Percentiles rank a stretch among this genome's conserved stretches.
These are phyloP conservation scores for Drosophila pseudoobscura DNA, from an alignment of 1,140 invertebrate species.

Conservation along the genomic window DNA sequence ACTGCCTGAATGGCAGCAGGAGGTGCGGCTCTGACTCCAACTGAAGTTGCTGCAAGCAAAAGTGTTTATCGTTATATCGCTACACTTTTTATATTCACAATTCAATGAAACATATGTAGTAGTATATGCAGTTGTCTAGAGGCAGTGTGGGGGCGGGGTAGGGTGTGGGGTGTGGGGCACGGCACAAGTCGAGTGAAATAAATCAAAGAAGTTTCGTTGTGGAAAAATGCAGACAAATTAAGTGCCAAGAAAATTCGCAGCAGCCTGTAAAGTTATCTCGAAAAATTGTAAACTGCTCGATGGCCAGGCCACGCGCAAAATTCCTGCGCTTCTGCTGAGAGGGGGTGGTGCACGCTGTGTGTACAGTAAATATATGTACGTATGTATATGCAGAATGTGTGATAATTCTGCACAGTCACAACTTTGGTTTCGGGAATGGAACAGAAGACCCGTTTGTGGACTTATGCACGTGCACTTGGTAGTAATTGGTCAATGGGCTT, in stretches of 20 bases:
- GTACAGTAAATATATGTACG: background rate
- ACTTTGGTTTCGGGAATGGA: background rate
- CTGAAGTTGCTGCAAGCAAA: slow-evolving; percentile 20
- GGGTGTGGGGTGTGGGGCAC: slow-evolving; percentile 45
- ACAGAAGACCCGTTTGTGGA: too few species aligned
- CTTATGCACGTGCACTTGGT: too few species aligned
- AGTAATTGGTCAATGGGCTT: too few species aligned
- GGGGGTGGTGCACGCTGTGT: slow-evolving; percentile 10
- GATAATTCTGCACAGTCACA: slow-evolving; percentile 46
- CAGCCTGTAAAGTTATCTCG: slow-evolving; percentile 39
- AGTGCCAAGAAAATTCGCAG: slow-evolving; percentile 11
- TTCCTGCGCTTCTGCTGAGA: slow-evolving; percentile 46
- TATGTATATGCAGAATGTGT: slow-evolving; percentile 9
- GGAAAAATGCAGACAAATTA: slow-evolving; percentile 12
- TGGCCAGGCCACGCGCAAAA: slow-evolving; percentile 35
- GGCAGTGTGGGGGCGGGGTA: slow-evolving; percentile 45
- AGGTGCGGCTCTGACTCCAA: slow-evolving; percentile 17
- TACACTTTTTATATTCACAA: background rate
- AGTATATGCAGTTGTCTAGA: slow-evolving; percentile 24
- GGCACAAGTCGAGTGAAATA: background rate
- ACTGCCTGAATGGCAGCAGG: slow-evolving; percentile 3
- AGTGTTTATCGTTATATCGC: background rate
- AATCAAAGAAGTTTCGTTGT: slow-evolving; percentile 1
- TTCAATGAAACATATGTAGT: slow-evolving; percentile 13
- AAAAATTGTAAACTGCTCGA: slow-evolving; percentile 8